Conservation (phyloP, 2,888 invertebrate genomes). For the Drosophila austrosaltans region DNA sequence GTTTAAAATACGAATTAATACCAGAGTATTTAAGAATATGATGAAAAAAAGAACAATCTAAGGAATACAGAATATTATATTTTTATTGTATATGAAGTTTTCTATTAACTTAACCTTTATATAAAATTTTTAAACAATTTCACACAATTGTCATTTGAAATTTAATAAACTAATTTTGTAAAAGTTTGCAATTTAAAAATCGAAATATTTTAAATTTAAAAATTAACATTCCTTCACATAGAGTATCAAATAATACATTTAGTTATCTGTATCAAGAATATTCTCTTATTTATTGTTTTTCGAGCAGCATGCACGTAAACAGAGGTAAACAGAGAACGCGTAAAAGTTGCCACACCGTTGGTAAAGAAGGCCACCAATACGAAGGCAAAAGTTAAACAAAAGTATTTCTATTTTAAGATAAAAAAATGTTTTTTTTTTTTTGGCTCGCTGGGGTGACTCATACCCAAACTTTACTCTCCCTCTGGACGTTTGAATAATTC, state of each 20-base stretch:
- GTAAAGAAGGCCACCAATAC: constrained; percentile 6
- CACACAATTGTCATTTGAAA: no score
- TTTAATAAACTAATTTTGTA: no score
- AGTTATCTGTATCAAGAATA: constrained; percentile 10
- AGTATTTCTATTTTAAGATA: constrained; percentile 10
- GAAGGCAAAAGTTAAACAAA: neutral
- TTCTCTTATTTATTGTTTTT: constrained; percentile 2
- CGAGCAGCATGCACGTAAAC: constrained; percentile 4
- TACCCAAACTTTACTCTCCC: neutral
- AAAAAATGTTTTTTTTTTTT: neutral
- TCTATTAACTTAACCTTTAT: no score
- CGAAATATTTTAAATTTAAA: no score
- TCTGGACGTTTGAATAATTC: neutral
- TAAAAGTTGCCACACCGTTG: constrained; percentile 12
- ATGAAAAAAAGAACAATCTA: no score
- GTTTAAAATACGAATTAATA: no score
- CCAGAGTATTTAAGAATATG: no score
- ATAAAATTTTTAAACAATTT: no score
- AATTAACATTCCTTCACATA: neutral
- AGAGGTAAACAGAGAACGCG: constrained; percentile 8
- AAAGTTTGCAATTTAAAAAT: neutral
- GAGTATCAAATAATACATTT: constrained; percentile 6
- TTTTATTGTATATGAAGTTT: no score
- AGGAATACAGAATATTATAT: no score
- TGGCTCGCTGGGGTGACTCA: neutral